phyloP scores from a whole-genome alignment of 2,888 invertebrate genomes.

The Cephus pygmeus region DNA sequence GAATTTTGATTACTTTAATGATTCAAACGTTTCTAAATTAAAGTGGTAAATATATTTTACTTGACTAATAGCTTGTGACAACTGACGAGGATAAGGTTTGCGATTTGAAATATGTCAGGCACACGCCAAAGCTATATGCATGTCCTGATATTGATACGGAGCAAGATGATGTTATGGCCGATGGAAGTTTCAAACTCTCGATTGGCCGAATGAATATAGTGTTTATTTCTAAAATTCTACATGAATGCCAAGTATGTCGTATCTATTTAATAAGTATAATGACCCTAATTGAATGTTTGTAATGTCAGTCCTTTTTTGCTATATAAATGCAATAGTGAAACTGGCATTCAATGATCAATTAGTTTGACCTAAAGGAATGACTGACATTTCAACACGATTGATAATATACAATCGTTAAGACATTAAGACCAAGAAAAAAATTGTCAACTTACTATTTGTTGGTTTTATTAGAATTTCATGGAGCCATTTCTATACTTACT shows the following conservation, averaged over 20 bases:
- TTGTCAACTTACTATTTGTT: too few relatives aligned
- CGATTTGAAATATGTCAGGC: conserved; percentile 81
- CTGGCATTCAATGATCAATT: background rate
- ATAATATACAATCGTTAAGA: background rate
- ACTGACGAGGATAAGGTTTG: conserved; percentile 85
- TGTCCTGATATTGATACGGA: conserved; percentile 68
- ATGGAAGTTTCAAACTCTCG: conserved; percentile 78
- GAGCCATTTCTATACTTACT: conserved; percentile 67
- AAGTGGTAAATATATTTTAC: conserved; percentile 1
- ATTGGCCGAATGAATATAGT: conserved; percentile 80
- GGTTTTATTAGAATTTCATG: conserved; percentile 68
- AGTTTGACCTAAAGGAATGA: too few relatives aligned
- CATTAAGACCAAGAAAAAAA: too few relatives aligned
- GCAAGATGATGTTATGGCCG: conserved; percentile 70
- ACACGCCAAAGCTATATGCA: conserved; percentile 71
- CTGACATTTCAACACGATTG: too few relatives aligned
- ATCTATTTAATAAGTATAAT: background rate
- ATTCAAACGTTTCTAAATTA: background rate
- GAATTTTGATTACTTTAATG: background rate
- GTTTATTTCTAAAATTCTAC: conserved; percentile 73
- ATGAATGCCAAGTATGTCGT: conserved; percentile 72
- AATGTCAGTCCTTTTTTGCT: background rate
- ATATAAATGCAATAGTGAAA: background rate
- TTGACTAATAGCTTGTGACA: conserved; percentile 72
- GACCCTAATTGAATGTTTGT: background rate